Conservation (phyloP, 2,113 vertebrate genomes). For the Cnemophilus loriae region DNA sequence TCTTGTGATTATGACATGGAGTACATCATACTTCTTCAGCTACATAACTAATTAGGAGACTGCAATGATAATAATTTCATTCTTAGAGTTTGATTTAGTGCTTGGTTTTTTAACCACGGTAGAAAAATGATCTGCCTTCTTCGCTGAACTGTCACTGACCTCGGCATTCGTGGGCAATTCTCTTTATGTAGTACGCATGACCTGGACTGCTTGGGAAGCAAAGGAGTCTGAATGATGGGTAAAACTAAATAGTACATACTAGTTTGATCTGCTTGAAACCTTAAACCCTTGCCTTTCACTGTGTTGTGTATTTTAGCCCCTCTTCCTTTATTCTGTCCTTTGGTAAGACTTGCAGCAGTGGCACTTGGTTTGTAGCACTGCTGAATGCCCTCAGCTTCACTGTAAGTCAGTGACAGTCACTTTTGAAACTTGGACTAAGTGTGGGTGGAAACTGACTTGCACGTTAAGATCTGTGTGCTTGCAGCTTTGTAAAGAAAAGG, state of each 20-base stretch:
- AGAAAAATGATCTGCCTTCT: neutral
- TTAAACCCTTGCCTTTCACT: neutral
- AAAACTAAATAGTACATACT: neutral
- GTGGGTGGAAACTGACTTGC: neutral
- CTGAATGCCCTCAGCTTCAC: neutral
- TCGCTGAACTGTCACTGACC: neutral
- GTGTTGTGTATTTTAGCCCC: neutral
- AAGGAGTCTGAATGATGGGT: neutral
- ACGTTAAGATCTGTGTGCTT: neutral
- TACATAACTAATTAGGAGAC: neutral
- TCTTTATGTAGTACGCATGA: neutral
- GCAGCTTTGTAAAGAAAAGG: neutral
- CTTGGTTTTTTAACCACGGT: neutral
- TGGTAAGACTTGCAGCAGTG: neutral
- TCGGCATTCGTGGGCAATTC: neutral
- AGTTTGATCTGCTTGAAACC: neutral
- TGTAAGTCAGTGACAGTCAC: neutral
- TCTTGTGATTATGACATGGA: neutral
- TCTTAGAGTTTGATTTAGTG: neutral
- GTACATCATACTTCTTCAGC: neutral
- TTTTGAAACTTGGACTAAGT: neutral
- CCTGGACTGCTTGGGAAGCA: neutral
- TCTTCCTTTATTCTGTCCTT: neutral
- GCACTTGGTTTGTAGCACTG: neutral
- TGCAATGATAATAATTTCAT: neutral